Percentiles rank a stretch among this genome's conserved stretches.
phyloP scores from a whole-genome alignment of 2,888 invertebrate genomes.

The Octonoba sinensis region DNA sequence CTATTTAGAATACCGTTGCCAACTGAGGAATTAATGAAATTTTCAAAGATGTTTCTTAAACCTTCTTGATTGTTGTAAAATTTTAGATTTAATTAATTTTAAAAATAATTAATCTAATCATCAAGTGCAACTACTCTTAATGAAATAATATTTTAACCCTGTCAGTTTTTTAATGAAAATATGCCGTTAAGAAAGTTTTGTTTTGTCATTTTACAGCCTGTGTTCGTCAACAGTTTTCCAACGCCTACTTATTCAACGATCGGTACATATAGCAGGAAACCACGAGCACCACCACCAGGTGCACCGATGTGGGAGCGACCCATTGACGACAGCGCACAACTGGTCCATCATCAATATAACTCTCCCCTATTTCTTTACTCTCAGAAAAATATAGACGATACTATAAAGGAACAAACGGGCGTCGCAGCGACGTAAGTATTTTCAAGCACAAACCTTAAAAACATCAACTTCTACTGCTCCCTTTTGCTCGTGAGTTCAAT shows the following conservation, averaged over 20 bases:
- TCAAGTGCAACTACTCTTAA: too few species aligned
- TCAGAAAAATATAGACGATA: constrained; percentile 88
- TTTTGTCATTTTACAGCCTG: constrained; percentile 25
- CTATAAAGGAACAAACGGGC: constrained; percentile 85
- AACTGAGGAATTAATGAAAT: too few species aligned
- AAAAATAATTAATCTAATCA: too few species aligned
- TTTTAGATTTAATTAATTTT: too few species aligned
- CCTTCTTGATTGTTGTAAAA: too few species aligned
- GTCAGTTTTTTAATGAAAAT: too few species aligned
- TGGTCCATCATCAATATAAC: constrained; percentile 91
- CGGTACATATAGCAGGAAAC: constrained; percentile 13
- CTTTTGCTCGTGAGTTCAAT: too few species aligned
- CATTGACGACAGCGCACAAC: constrained; percentile 72
- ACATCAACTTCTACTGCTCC: neutral
- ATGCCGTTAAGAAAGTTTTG: too few species aligned
- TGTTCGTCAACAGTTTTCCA: constrained; percentile 26
- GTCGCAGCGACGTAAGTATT: constrained; percentile 76
- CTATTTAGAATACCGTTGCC: too few species aligned
- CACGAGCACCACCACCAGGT: constrained; percentile 7
- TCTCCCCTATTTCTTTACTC: constrained; percentile 92
- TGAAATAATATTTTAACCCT: too few species aligned
- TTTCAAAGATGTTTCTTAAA: too few species aligned
- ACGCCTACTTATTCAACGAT: constrained; percentile 55
- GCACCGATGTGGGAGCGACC: constrained; percentile 35
- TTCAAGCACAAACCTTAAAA: too few species aligned